Base-by-base conservation (phyloP, 1,140 invertebrate genomes). In the Eueides isabella region DNA sequence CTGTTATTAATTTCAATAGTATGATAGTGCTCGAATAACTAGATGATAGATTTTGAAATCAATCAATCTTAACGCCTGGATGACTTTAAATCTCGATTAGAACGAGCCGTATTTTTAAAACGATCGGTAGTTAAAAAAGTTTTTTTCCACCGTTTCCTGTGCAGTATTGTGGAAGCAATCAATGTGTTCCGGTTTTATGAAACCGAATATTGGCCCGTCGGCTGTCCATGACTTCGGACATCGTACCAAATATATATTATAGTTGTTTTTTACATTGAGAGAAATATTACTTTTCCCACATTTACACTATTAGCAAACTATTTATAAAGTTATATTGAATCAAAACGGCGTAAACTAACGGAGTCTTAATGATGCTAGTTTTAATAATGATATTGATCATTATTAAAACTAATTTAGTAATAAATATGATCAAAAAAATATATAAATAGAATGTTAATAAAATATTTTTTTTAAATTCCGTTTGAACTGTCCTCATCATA, bases 81-180 rank as follows among this genome's bases (percentile, higher is more conserved):
- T 30, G 68, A 70, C 38, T 74, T 77, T 64, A 67, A 74, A 77
- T 74, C 64, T 38, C 35, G 72, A 55, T 74, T 77, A 67, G 62
- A 65, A 67, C 48, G 31, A n/a, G n/a, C 63, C 48, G 64, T 72
- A 67, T 69, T 70, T 48, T 67, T 31, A 31, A 26, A 55, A 61
- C 23, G 44, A 44, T 62, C 33, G 64, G 41, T 33, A 63, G 33
- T 19, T 41, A 75, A 71, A 75, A 67, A 35, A 67, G n/a, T 62
- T 71, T 67, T 75, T 62, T 62, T 33, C 41, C 30, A 61, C 35
- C 67, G 33, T 41, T 75, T 48, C 70, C 71, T 67, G 62, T 66
- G 48, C 71, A 64, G 41, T 72, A 73, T 70, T 73, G 67, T 71
- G 71, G 33, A 73, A 66, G 62, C 80, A 84, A 86, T 85, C 81